phyloP scores from a whole-genome alignment of 1,140 invertebrate genomes.

The Proctacanthus coquilletti region DNA sequence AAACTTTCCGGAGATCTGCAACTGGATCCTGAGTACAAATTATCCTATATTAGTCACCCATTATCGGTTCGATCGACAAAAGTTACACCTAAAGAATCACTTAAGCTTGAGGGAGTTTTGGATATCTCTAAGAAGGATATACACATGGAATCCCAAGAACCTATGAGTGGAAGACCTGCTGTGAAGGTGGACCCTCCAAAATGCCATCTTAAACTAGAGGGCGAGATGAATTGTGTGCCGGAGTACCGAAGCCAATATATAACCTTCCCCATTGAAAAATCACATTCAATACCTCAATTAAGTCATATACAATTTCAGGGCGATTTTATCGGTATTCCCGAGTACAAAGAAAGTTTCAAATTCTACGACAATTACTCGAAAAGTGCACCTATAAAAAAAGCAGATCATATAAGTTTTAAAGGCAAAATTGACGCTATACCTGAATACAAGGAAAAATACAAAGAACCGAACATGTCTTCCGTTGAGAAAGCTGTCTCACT shows the following conservation, averaged over 20 bases:
- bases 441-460: constrained; percentile 25
- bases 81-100: constrained; percentile 20
- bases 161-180: neutral
- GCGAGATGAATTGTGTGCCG: neutral
- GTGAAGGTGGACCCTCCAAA: constrained; percentile 7
- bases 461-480: constrained; percentile 17
- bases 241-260: constrained; percentile 24
- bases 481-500: constrained; percentile 17
- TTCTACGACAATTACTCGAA: constrained; percentile 26
- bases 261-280: constrained; percentile 23
- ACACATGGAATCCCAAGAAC: neutral
- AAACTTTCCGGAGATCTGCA: constrained; percentile 10
- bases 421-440: constrained; percentile 16
- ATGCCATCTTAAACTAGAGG: constrained; percentile 17
- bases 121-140: neutral
- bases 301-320: constrained; percentile 24
- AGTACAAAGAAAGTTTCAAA: constrained; percentile 26
- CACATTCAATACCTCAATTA: constrained; percentile 26
- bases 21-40: constrained; percentile 16
- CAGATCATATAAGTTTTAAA: constrained; percentile 21
- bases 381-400: constrained; percentile 25
- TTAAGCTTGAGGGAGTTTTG: constrained; percentile 10
- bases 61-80: constrained; percentile 20
- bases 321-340: constrained; percentile 19
- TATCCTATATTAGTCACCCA: constrained; percentile 20